These are phyloP conservation scores for Oryzias curvinotus DNA, from an alignment of 2,113 vertebrate species.

Conservation along the genomic window DNA sequence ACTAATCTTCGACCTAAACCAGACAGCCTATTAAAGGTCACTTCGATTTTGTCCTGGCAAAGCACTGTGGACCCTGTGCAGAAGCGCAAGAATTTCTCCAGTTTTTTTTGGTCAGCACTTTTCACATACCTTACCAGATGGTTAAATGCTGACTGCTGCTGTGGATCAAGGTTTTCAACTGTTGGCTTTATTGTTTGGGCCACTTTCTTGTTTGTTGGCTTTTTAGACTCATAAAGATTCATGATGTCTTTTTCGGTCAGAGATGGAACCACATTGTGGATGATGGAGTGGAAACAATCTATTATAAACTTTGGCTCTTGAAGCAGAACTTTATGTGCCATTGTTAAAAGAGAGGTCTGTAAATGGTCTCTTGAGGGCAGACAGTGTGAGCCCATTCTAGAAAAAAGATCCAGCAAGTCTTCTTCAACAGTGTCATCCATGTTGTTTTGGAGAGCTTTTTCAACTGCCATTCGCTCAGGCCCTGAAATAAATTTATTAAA, in stretches of 20 bases:
- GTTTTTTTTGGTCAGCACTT: neutral
- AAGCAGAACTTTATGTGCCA: constrained; percentile 42
- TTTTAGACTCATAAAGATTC: neutral
- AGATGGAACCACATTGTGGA: neutral
- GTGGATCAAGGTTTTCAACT: neutral
- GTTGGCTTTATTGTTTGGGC: neutral
- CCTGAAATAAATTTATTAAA: too few relatives aligned
- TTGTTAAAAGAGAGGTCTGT: constrained; percentile 21
- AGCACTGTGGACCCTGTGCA: neutral
- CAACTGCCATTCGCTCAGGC: too few relatives aligned
- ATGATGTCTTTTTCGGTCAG: neutral
- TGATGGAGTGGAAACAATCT: constrained; percentile 16
- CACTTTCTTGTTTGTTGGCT: neutral
- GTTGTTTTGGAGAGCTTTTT: too few relatives aligned
- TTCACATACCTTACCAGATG: neutral
- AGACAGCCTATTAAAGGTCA: neutral
- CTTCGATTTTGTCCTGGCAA: neutral
- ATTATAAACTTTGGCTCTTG: constrained; percentile 44
- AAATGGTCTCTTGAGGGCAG: constrained; percentile 19
- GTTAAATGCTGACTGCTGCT: neutral
- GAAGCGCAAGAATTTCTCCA: neutral
- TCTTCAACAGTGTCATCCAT: neutral
- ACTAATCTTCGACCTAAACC: neutral
- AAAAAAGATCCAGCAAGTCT: constrained; percentile 1
- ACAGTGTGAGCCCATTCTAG: constrained; percentile 18